Evolutionary conservation across 2,113 vertebrate species (phyloP).

Genomic region (Lucifuga dentata): DNA sequence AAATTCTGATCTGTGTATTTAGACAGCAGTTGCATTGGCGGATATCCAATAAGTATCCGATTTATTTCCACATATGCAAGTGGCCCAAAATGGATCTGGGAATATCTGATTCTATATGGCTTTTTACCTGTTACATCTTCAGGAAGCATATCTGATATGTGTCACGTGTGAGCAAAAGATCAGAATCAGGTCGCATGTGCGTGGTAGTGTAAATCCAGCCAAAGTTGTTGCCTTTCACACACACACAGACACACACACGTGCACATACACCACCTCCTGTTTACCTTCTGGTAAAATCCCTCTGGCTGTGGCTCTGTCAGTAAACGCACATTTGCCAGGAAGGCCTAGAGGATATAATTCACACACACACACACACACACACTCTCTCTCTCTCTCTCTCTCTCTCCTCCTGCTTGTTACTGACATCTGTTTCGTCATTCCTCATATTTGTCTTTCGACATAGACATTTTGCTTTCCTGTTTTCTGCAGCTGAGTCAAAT

Average conservation of each 20-base stretch:
- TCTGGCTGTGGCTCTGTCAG: conserved; percentile 19
- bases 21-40: too few relatives aligned
- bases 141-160: too few relatives aligned
- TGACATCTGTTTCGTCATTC: conserved; percentile 71
- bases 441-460: conserved; percentile 68
- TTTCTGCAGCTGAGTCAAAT: conserved; percentile 43
- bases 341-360: conserved; percentile 58
- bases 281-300: conserved; percentile 41
- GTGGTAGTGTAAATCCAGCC: too few relatives aligned
- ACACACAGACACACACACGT: background rate
- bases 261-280: background rate
- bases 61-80: too few relatives aligned
- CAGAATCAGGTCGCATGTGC: too few relatives aligned
- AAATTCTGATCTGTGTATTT: too few relatives aligned
- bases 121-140: too few relatives aligned
- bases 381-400: conserved; percentile 15
- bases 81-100: too few relatives aligned
- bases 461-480: conserved; percentile 69
- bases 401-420: conserved; percentile 23
- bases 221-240: background rate
- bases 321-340: conserved; percentile 61
- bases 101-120: too few relatives aligned
- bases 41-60: too few relatives aligned
- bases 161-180: too few relatives aligned
- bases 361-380: conserved; percentile 25